Conservation (phyloP, 2,113 vertebrate genomes). For the Phalacrocorax pelagicus region DNA sequence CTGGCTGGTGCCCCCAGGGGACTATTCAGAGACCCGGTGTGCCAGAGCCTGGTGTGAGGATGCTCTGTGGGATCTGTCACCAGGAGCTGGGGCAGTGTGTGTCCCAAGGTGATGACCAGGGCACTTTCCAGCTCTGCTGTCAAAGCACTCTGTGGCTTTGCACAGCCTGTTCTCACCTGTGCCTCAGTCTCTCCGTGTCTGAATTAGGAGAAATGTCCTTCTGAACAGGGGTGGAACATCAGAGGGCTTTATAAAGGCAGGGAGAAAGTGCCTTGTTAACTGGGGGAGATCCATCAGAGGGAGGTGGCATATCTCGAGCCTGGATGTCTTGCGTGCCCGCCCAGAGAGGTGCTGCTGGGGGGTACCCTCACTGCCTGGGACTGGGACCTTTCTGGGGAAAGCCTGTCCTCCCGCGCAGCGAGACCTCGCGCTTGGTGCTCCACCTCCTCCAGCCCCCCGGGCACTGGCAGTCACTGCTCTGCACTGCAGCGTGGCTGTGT, state of each 20-base stretch:
- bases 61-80: neutral
- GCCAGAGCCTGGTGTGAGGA: neutral
- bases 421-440: neutral
- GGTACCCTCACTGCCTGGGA: too few species aligned
- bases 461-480: neutral
- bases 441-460: neutral
- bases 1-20: neutral
- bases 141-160: neutral
- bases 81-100: neutral
- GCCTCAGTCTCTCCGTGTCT: neutral
- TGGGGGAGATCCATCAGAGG: neutral
- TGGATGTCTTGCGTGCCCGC: neutral
- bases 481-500: neutral
- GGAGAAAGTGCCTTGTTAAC: neutral
- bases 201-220: neutral
- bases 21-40: neutral
- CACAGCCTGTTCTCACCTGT: accelerated
- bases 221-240: neutral
- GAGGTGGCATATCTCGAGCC: neutral
- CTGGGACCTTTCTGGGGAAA: neutral
- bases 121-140: neutral
- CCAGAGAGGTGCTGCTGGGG: neutral
- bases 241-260: neutral
- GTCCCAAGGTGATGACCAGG: neutral
- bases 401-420: neutral